A percentile compares a stretch with the other conserved stretches of the same genome.
phyloP scores from a whole-genome alignment of 2,113 vertebrate genomes.

The Barnardius zonarius region DNA sequence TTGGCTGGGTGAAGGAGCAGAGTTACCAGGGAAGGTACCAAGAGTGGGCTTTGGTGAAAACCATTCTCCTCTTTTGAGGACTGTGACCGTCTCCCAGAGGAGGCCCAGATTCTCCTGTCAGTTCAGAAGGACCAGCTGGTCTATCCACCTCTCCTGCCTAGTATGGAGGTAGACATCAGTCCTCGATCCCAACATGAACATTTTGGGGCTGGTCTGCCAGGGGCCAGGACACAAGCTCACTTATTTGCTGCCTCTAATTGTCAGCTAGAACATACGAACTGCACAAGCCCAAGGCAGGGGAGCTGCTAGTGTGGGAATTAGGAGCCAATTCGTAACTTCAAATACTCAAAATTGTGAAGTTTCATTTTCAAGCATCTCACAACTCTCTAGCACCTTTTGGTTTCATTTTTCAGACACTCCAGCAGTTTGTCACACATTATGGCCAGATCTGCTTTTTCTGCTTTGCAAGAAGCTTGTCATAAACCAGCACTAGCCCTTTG shows the following conservation, averaged over 20 bases:
- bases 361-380: not conserved
- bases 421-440: not conserved
- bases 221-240: not conserved
- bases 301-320: not conserved
- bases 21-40: not conserved
- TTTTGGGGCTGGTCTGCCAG: not conserved
- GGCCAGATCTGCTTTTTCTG: not conserved
- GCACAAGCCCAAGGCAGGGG: accelerated
- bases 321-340: not conserved
- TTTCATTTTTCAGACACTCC: not conserved
- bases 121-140: not conserved
- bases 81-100: not conserved
- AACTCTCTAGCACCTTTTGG: not conserved
- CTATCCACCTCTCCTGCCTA: not conserved
- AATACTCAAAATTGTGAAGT: not conserved
- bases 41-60: not conserved
- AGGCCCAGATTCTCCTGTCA: not conserved
- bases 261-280: not conserved
- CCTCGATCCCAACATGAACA: not conserved
- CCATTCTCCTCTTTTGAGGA: too few relatives aligned
- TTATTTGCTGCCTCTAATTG: not conserved
- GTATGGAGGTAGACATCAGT: not conserved
- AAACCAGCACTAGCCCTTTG: not conserved
- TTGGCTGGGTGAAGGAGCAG: not conserved
- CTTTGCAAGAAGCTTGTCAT: not conserved